These are phyloP conservation scores for Festucalex cinctus DNA, from an alignment of 2,113 vertebrate species.

Conservation along the genomic window DNA sequence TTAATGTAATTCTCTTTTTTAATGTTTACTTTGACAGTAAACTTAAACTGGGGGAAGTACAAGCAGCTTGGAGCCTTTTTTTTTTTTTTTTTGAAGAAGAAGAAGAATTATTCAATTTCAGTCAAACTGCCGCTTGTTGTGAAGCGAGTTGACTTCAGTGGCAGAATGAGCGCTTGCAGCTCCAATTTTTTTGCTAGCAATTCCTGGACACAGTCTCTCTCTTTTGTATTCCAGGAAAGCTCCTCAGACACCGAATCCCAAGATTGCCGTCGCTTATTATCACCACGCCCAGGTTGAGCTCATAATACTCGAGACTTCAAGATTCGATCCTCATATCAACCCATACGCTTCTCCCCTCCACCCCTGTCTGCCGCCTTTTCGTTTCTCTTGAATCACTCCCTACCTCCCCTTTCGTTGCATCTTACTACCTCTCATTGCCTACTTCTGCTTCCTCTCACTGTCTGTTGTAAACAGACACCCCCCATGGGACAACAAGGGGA, in stretches of 20 bases:
- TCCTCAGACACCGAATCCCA: conserved; percentile 14
- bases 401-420: conserved; percentile 23
- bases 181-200: no score
- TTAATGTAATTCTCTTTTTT: no score
- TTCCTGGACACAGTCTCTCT: conserved; percentile 1
- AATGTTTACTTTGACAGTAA: no score
- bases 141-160: no score
- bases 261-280: conserved; percentile 29
- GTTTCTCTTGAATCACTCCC: conserved; percentile 15
- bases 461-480: conserved; percentile 62
- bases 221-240: conserved; percentile 4
- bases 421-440: conserved; percentile 18
- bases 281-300: conserved; percentile 45
- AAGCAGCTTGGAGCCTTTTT: no score
- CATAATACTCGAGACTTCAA: conserved; percentile 32
- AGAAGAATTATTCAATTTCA: no score
- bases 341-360: conserved; percentile 4
- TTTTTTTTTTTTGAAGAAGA: no score
- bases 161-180: no score
- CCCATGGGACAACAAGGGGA: conserved; percentile 47
- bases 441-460: conserved; percentile 19
- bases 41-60: no score
- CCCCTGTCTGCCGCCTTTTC: conserved; percentile 18
- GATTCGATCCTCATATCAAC: conserved; percentile 32
- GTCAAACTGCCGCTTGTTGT: no score